Base-by-base conservation (phyloP, 2,113 vertebrate species). In the Electrona antarctica region DNA sequence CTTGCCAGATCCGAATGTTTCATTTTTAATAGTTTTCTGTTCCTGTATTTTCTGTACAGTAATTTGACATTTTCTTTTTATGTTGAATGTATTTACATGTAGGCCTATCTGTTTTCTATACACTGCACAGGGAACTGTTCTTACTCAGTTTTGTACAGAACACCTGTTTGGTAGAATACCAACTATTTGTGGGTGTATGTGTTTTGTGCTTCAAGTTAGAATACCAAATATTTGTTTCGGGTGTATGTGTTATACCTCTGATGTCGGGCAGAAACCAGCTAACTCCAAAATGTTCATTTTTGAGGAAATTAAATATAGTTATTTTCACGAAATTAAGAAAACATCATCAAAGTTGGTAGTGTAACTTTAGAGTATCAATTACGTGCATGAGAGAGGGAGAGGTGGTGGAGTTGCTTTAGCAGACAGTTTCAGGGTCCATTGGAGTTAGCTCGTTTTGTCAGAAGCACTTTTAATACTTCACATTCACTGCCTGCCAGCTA, bases 1-100 rank as follows among this genome's bases (percentile, higher is more conserved):
- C 28, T 75, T 70, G 1, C 21, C 60, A 60, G 68, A 41, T 76
- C 64, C 64, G 74, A 74, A 12, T 33, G 13, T 71, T 54, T 33
- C 68, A 60, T 71, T 9, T 71, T 9, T 21, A 61, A 14, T 6
- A 7, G 8, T 8, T 8, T 63, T 46, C 0, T 6, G n/a, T 7
- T 62, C 52, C 41, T 48, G 11, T 28, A 3, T 57, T 54, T 61
- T n/a, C 0, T 2, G 8, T 41, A 33, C 49, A 21, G 14, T 29
- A 28, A 1, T 58, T 14, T 50, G 21, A 73, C 14, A 2, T 48
- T 12, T 47, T 60, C 10, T 60, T 41, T 15, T 10, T 0, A 6
- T 46, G 4, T 49, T 61, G 60, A 5, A 14, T 51, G 29, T 67
- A 14, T 1, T 41, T 41, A 41, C 33, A 41, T 41, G 33, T 41